These are phyloP conservation scores for Oscheius sp. DNA, from an alignment of 2,888 invertebrate genomes.

Conservation along the genomic window DNA sequence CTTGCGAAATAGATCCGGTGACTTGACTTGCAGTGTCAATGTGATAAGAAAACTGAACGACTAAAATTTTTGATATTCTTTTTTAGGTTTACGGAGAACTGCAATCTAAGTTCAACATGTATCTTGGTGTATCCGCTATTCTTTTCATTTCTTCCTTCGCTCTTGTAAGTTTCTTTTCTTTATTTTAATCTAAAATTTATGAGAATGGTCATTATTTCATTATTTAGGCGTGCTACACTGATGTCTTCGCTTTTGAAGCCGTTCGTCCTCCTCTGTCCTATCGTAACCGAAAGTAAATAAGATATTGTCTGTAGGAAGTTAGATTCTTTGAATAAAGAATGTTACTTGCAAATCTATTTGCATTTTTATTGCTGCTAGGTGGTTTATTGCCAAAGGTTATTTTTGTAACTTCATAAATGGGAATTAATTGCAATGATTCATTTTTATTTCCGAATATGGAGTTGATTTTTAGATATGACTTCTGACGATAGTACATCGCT, in stretches of 20 bases:
- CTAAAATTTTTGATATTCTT: not conserved
- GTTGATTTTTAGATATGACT: constrained; percentile 1
- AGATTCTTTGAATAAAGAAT: constrained; percentile 29
- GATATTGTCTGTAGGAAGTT: constrained; percentile 3
- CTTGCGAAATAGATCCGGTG: not conserved
- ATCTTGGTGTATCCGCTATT: constrained; percentile 51
- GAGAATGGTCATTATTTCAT: constrained; percentile 12
- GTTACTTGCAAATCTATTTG: not conserved
- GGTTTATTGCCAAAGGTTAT: not conserved
- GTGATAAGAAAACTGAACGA: no score
- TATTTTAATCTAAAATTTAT: not conserved
- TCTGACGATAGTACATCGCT: constrained; percentile 15
- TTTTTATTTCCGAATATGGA: not conserved
- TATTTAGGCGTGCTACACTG: constrained; percentile 52
- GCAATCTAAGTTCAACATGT: constrained; percentile 65
- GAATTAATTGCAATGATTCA: not conserved
- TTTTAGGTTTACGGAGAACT: constrained; percentile 62
- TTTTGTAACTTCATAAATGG: not conserved
- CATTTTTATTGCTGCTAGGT: not conserved
- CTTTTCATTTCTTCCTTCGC: constrained; percentile 41
- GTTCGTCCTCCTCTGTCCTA: constrained; percentile 59
- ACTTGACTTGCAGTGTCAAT: no score
- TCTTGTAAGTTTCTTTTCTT: constrained; percentile 26
- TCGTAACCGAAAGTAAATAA: constrained; percentile 58
- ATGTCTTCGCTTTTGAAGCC: constrained; percentile 57